Evolutionary conservation across 1,140 invertebrate species (phyloP), one percentile per base, ranked within the genome.

Genomic region (Drosophila orosa): DNA sequence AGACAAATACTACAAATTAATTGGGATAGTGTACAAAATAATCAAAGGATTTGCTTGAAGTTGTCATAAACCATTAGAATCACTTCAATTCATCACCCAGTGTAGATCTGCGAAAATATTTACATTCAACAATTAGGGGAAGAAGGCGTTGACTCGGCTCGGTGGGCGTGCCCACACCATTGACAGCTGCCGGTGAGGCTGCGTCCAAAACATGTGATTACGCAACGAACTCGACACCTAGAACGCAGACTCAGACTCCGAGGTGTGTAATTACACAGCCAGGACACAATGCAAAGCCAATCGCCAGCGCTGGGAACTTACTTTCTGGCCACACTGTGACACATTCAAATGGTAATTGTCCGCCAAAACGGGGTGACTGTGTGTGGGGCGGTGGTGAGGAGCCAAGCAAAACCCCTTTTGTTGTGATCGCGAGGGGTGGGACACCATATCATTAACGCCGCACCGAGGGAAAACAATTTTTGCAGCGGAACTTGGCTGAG

Each of bases 371-470:
- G 62, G 62, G 58, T 45, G 58, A n/a, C 24, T 17, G n/a, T 8
- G 42, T 80, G 79, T 35, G 62, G 39, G 60, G 27, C 12, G 27
- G 3, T 8, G 15, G 22, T 1, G 62, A 61, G 59, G 59, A 17
- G 35, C 37, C 22, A 40, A 33, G 59, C 40, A n/a, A 80, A 78
- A 82, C 13, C 33, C 48, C 59, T 40, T 54, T 42, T 76, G 44
- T 68, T 59, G 54, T 45, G 54, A 74, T 59, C 55, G 1, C 29
- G 24, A 56, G 66, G 74, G 74, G 73, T 77, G 59, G 48, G 74
- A 45, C 78, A 89, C 63, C 84, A 89, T 90, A 91, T 91, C 89
- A 91, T 91, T 91, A 91, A 71, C 78, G 75, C 80, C 89, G 77
- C 82, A 72, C 79, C 78, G 69, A 71, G 74, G 67, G 80, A 73